A percentile compares a stretch with the other conserved stretches of the same genome.
phyloP scores from a whole-genome alignment of 2,888 invertebrate species.

The Thereva nobilitata region DNA sequence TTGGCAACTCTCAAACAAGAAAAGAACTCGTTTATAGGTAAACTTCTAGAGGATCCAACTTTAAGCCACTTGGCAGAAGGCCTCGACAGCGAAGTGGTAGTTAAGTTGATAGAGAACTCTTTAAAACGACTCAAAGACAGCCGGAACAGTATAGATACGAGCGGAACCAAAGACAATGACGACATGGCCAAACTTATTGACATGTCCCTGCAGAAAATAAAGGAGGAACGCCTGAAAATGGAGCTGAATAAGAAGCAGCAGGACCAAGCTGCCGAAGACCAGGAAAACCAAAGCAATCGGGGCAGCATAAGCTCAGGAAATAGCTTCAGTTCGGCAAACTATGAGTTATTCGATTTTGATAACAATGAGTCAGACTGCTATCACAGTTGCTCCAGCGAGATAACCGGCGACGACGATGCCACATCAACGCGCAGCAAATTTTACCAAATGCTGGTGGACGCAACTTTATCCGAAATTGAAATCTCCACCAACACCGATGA shows the following conservation, averaged over 20 bases:
- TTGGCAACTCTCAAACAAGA: constrained; percentile 47
- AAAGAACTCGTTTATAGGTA: constrained; percentile 49
- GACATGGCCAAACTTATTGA: constrained; percentile 58
- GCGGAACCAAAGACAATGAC: constrained; percentile 58
- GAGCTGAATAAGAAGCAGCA: constrained; percentile 54
- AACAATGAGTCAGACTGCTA: constrained; percentile 70
- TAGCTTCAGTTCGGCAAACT: constrained; percentile 71
- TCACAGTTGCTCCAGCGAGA: constrained; percentile 69
- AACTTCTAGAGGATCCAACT: constrained; percentile 68
- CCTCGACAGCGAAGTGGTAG: constrained; percentile 65
- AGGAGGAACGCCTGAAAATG: constrained; percentile 53
- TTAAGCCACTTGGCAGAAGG: constrained; percentile 67
- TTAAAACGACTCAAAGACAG: constrained; percentile 63
- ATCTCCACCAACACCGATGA: constrained; percentile 67
- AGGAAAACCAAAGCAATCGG: constrained; percentile 61
- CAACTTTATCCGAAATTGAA: constrained; percentile 70
- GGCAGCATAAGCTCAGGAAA: constrained; percentile 61
- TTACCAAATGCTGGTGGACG: constrained; percentile 74
- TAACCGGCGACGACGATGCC: constrained; percentile 68
- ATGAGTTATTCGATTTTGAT: constrained; percentile 75
- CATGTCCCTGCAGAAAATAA: constrained; percentile 55
- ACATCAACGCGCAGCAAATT: constrained; percentile 70
- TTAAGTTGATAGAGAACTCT: constrained; percentile 70
- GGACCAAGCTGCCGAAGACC: constrained; percentile 51
- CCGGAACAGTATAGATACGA: constrained; percentile 52